Conservation (phyloP, 2,797 vertebrate species). For the Chiropotes sagulatus region DNA sequence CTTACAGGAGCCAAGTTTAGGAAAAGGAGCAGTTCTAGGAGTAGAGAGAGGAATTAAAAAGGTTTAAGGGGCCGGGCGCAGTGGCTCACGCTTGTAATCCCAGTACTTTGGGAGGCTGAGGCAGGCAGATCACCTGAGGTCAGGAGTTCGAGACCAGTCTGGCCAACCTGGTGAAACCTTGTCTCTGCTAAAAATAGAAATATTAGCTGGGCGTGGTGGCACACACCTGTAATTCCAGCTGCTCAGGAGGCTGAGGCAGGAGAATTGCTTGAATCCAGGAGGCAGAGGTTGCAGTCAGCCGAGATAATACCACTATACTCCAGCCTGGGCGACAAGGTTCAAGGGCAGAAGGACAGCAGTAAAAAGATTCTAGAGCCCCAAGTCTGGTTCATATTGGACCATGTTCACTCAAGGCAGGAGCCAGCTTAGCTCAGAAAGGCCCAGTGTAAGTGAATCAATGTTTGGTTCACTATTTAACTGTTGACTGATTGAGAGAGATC, state of each 20-base stretch:
- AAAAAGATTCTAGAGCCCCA: background rate
- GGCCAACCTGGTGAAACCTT: background rate
- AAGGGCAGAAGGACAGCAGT: background rate
- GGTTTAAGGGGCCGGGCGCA: fast-evolving
- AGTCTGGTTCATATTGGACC: background rate
- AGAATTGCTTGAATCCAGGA: background rate
- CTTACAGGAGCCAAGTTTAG: background rate
- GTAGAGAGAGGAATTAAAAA: background rate
- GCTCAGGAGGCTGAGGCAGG: background rate
- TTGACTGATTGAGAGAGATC: background rate
- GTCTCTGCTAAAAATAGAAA: background rate
- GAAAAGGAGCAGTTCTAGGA: background rate
- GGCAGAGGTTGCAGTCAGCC: background rate
- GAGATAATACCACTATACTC: fast-evolving
- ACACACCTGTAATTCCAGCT: background rate
- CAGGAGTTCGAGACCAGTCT: background rate
- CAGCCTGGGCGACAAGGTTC: background rate
- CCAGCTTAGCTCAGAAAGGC: background rate
- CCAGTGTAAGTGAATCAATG: background rate
- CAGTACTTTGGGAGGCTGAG: background rate
- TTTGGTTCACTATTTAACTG: background rate
- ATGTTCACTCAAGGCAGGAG: background rate
- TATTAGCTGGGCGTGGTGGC: background rate
- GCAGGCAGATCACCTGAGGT: background rate
- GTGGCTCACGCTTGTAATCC: background rate